These are phyloP conservation scores for Acanthaster planci DNA, from an alignment of 35 echinoderm and acorn worm genomes.

Conservation along the genomic window DNA sequence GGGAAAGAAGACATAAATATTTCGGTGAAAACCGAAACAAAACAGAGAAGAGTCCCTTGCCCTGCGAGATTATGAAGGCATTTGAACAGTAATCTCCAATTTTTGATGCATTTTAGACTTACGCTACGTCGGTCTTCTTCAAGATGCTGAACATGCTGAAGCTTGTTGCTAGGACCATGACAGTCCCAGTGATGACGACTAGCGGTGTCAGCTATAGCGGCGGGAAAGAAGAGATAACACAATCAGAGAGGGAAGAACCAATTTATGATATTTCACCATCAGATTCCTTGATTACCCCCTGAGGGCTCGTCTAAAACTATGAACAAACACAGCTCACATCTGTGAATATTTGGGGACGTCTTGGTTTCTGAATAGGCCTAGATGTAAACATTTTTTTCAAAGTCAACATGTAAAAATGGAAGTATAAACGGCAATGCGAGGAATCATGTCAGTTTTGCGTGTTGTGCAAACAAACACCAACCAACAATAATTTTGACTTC, in stretches of 20 bases:
- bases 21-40: no score
- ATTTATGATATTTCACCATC: neutral
- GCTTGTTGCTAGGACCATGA: neutral
- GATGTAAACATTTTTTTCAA: neutral
- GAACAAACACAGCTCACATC: neutral
- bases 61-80: no score
- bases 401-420: no score
- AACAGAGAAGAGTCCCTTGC: no score
- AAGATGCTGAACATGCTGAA: conserved; percentile 6
- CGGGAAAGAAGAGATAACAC: no score
- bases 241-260: neutral
- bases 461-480: no score
- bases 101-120: neutral
- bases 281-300: neutral
- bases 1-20: no score
- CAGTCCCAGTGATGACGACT: neutral
- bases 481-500: no score
- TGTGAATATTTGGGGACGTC: neutral
- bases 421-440: no score
- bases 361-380: neutral
- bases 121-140: conserved; percentile 13
- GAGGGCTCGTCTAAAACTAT: neutral
- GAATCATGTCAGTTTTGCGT: no score
- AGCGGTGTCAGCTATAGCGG: neutral
- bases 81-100: no score